Base-by-base conservation (phyloP, 23 tunicate genomes). In the Oikopleura dioica region DNA sequence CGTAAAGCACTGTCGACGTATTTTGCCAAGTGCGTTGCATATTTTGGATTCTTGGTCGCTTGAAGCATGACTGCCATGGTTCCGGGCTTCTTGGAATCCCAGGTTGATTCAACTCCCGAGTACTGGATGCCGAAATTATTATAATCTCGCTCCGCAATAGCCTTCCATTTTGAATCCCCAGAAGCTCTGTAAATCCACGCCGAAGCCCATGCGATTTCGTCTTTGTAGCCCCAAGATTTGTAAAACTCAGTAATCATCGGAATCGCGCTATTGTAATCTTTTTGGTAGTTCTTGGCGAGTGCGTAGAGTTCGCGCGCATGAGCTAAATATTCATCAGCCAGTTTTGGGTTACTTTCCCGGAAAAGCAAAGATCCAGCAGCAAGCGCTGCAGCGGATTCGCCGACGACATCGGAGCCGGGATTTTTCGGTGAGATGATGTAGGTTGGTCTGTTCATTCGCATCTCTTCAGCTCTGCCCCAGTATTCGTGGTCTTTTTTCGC, bases 181-280 rank as follows among this genome's bases (percentile, higher is more conserved):
- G 97, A 85, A 1, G 97, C 97, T 38, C 83, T 76, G 72, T 81
- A 82, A 24, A 91, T 77, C 97, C 97, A 91, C 37, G 83, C 68
- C 24, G 92, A 87, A n/a, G 92, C 92, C 97, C 97, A 91, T 37
- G 86, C 87, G 51, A 91, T 69, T 81, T 91, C 97, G 76, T 91
- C 97, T 31, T 91, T 76, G 82, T 59, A 91, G 35, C 92, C 97
- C 59, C 84, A 63, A 12, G 72, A 63, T 63, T 63, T 63, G 33
- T 63, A 63, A 28, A 63, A 63, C 2, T 63, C 72, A 23, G 2
- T 24, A 12, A 63, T 63, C 4, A 2, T 31, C 26, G 72, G 72
- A 63, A 63, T 63, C 4, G 2, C 32, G 2, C 26, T 31, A 63
- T 63, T 63, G 72, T 63, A 63, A 24, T 23, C 16, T 16, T 31